phyloP scores from a whole-genome alignment of 1,140 invertebrate species.

The Drosophila ogumai region DNA sequence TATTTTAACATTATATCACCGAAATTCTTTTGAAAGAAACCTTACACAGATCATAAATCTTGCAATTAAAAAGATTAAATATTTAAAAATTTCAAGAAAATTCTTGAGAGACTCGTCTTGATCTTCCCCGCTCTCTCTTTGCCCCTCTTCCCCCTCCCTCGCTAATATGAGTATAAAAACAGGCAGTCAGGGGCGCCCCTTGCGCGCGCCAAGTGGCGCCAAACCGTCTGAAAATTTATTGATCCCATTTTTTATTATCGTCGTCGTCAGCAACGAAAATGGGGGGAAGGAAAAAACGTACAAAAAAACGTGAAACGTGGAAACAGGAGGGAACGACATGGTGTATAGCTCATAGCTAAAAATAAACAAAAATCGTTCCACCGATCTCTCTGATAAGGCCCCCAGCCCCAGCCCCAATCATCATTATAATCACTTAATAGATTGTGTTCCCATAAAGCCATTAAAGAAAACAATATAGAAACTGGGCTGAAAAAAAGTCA shows the following conservation, averaged over 20 bases:
- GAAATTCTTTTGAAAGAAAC: too few relatives aligned
- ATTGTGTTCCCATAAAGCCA: conserved; percentile 68
- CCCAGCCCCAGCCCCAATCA: conserved; percentile 34
- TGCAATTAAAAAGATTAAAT: background rate
- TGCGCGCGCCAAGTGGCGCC: conserved; percentile 59
- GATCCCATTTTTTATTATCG: conserved; percentile 77
- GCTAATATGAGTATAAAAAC: conserved; percentile 1
- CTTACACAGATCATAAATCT: background rate
- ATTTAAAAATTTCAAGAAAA: background rate
- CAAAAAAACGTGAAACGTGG: conserved; percentile 22
- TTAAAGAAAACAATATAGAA: conserved; percentile 20
- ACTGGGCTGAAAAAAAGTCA: background rate
- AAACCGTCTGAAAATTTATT: conserved; percentile 80
- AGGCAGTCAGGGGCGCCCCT: conserved; percentile 23
- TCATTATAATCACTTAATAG: conserved; percentile 78
- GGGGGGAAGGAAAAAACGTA: background rate
- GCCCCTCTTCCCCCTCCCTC: background rate
- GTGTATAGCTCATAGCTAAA: conserved; percentile 74
- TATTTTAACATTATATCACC: too few relatives aligned
- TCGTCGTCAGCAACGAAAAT: conserved; percentile 28
- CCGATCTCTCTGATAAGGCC: conserved; percentile 72
- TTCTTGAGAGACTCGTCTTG: background rate
- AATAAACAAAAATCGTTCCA: conserved; percentile 62
- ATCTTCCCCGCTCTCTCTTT: background rate
- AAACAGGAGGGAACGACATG: conserved; percentile 12